Evolutionary conservation across 2,888 invertebrate genomes (phyloP), one percentile per base, ranked within the genome.

Genomic region (Bugulina stolonifera): DNA sequence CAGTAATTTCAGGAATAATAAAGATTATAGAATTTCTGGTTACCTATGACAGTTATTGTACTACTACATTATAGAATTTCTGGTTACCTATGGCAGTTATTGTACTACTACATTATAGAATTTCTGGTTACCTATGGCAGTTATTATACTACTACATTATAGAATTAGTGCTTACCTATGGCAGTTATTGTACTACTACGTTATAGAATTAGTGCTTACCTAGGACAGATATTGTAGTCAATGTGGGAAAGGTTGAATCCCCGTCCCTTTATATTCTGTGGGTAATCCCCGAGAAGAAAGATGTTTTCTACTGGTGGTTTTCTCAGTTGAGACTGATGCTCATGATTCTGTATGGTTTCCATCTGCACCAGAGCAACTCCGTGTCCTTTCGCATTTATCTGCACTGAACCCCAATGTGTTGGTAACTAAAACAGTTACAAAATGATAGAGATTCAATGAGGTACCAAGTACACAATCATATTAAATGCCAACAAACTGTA

Each of bases 371-470:
- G 90, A 3, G 94, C 94, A 85, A 91, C 93, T 25, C 95, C 94
- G 1, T 93, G 91, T 75, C 95, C 95, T 81, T 90, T 91, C 0
- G 92, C 94, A 78, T 93, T 91, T 69, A 94, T 93, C 85, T 93
- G 92, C 64, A 95, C 92, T 0, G 93, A 93, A 79, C 94, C 94
- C 92, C 93, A 94, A 80, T 91, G 90, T 0, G 93, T 92, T 83
- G 86, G 70, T 52, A 43, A 10, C 70, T 70, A 35, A n/a, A 32
- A 5, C n/a, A n/a, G n/a, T n/a, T n/a, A n/a, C n/a, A n/a, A n/a
- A n/a, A n/a, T n/a, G n/a, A n/a, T n/a, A n/a, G n/a, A n/a, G n/a
- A n/a, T n/a, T n/a, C n/a, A n/a, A n/a, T n/a, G n/a, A n/a, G n/a
- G n/a, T n/a, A n/a, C n/a, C n/a, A n/a, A n/a, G n/a, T n/a, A n/a